Percentiles rank a stretch among this genome's conserved stretches.
These are phyloP conservation scores for Sinelater perroti DNA, from an alignment of 2,888 invertebrate genomes.

Conservation along the genomic window DNA sequence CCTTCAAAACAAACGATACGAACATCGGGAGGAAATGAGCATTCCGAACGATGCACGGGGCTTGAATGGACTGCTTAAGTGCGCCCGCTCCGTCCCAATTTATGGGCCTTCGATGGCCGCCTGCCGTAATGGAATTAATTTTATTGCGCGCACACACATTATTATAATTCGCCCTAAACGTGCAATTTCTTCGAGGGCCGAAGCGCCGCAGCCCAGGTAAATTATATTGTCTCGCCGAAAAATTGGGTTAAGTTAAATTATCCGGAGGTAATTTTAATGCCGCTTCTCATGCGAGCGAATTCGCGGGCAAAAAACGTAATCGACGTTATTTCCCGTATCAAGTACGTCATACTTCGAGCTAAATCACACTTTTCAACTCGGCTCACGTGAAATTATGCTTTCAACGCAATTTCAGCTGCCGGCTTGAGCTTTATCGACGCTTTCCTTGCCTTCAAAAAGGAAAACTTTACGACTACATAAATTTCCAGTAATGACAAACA, in stretches of 20 bases:
- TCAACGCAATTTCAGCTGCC: neutral
- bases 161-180: no score
- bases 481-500: neutral
- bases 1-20: conserved; percentile 3
- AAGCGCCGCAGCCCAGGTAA: neutral
- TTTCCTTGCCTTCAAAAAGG: neutral
- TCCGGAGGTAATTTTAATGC: conserved; percentile 22
- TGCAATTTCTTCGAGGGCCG: neutral
- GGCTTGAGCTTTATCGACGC: conserved; percentile 5
- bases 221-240: conserved; percentile 19
- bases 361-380: conserved; percentile 25
- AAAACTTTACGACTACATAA: neutral
- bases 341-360: conserved; percentile 17
- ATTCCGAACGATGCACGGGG: neutral
- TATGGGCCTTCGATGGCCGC: no score
- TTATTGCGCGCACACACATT: no score
- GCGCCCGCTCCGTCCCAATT: neutral
- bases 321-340: conserved; percentile 25
- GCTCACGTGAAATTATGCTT: conserved; percentile 18
- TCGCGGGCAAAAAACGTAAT: conserved; percentile 27
- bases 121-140: no score
- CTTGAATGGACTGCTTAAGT: neutral
- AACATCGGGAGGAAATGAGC: neutral
- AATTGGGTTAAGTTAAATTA: conserved; percentile 25
- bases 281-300: conserved; percentile 33